phyloP scores from a whole-genome alignment of 2,888 invertebrate species.

The Apodemia hepburni region DNA sequence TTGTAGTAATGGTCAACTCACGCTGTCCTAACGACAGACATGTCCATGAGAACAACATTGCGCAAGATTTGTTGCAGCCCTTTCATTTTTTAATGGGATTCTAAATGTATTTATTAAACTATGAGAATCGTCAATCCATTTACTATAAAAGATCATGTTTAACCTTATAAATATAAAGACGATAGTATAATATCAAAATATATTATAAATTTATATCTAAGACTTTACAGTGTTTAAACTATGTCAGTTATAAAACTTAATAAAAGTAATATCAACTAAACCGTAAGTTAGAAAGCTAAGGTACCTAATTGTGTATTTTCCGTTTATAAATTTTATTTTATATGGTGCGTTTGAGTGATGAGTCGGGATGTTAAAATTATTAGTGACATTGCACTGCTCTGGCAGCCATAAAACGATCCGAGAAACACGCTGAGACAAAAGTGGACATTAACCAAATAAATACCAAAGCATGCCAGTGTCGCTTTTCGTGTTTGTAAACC shows the following conservation, averaged over 20 bases:
- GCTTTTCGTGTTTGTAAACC: conserved; percentile 39
- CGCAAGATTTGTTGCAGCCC: conserved; percentile 74
- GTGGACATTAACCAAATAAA: conserved; percentile 47
- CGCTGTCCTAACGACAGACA: conserved; percentile 78
- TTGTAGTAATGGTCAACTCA: conserved; percentile 79
- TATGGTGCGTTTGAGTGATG: conserved; percentile 36
- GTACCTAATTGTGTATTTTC: neutral
- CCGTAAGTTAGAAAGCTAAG: neutral
- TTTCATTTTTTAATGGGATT: conserved; percentile 76
- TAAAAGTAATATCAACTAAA: neutral
- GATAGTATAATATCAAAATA: neutral
- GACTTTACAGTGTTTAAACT: neutral
- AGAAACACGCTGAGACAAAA: conserved; percentile 44
- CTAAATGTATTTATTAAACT: conserved; percentile 67
- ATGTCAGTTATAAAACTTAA: no score
- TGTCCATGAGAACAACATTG: conserved; percentile 76
- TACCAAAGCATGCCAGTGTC: conserved; percentile 40
- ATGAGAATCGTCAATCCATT: conserved; percentile 61
- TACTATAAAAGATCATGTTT: conserved; percentile 65
- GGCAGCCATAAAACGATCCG: conserved; percentile 38
- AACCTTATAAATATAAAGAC: neutral
- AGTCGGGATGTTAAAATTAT: conserved; percentile 40
- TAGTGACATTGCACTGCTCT: conserved; percentile 35
- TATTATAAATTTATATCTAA: no score
- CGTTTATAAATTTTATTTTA: conserved; percentile 5